Base-by-base conservation (phyloP, 2,888 invertebrate species). In the Apamea crenata region DNA sequence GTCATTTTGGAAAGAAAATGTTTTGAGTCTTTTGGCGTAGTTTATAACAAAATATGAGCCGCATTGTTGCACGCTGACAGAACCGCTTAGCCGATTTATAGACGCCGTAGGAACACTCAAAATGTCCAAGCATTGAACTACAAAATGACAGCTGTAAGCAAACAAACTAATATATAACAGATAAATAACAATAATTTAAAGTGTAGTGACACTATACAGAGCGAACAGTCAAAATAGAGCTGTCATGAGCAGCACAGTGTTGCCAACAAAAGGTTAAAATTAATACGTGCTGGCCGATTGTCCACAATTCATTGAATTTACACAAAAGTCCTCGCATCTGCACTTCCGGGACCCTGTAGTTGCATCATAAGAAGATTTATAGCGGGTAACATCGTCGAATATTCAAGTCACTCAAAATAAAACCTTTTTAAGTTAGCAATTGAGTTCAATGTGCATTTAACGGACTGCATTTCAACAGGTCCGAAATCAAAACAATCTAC, bases 301-400 rank as follows among this genome's bases (percentile, higher is more conserved):
- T 91, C 78, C 85, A 80, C 83, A 81, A 86, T 89, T 89, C 91
- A 92, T 85, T 86, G 76, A 81, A 80, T 76, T 78, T 68, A 80
- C 53, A 91, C 87, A 93, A 91, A 91, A 92, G 90, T 80, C 84
- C 87, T 80, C 87, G 86, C 93, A 93, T 93, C 91, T 92, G 92
- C 90, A 90, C 91, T 91, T 91, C 91, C 93, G 91, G 91, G 88
- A 88, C 87, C 87, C 84, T 80, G 77, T 82, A 77, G 69, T 90
- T 88, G 89, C 88, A 90, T 90, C 90, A 91, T 85, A 83, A 80
- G 72, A 88, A 78, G 81, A 90, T 90, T 91, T 90, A 90, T 88
- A 73, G 76, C 53, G 18, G 71, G 74, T 77, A 68, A 65, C 29
- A 83, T 67, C 4, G 50, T 16, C 18, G 32, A 50, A 70, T 1